A percentile compares a stretch with the other conserved stretches of the same genome.
phyloP scores from a whole-genome alignment of 1,140 invertebrate genomes.

The Drosophila burlai region DNA sequence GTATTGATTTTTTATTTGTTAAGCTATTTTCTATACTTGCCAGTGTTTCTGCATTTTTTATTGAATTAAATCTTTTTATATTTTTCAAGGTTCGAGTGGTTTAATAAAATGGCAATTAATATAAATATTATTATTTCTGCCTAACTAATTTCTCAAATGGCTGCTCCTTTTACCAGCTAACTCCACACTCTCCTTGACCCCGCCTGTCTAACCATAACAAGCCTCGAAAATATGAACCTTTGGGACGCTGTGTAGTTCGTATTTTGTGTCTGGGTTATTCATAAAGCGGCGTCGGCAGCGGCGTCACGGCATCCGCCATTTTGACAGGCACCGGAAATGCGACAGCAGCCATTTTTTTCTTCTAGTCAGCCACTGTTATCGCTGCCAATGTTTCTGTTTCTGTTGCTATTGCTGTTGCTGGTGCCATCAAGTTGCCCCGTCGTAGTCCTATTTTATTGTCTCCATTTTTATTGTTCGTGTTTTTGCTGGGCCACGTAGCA shows the following conservation, averaged over 20 bases:
- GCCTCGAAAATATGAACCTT: slow-evolving; percentile 63
- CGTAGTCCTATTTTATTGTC: slow-evolving; percentile 69
- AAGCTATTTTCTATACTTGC: too few relatives aligned
- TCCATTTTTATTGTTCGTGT: slow-evolving; percentile 48
- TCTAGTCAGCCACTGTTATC: slow-evolving; percentile 27
- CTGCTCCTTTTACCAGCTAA: background rate
- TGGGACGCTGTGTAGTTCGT: slow-evolving; percentile 36
- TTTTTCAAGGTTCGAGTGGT: slow-evolving; percentile 10
- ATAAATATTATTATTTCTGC: slow-evolving; percentile 4
- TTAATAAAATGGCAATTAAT: slow-evolving; percentile 25
- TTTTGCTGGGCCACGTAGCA: slow-evolving; percentile 49
- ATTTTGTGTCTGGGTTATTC: slow-evolving; percentile 61
- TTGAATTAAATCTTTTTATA: background rate
- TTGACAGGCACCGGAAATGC: slow-evolving; percentile 79
- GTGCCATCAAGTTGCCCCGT: slow-evolving; percentile 41
- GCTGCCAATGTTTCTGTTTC: slow-evolving; percentile 24
- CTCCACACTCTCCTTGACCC: background rate
- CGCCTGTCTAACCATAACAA: slow-evolving; percentile 19
- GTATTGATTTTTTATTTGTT: slow-evolving; percentile 9
- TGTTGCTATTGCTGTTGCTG: slow-evolving; percentile 8
- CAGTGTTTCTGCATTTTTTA: background rate
- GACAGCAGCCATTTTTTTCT: slow-evolving; percentile 69
- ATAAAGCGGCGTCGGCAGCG: slow-evolving; percentile 63
- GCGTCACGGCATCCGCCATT: slow-evolving; percentile 72
- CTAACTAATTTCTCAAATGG: slow-evolving; percentile 20